Base-by-base conservation (phyloP, 2,888 invertebrate species). In the Diploptera punctata region DNA sequence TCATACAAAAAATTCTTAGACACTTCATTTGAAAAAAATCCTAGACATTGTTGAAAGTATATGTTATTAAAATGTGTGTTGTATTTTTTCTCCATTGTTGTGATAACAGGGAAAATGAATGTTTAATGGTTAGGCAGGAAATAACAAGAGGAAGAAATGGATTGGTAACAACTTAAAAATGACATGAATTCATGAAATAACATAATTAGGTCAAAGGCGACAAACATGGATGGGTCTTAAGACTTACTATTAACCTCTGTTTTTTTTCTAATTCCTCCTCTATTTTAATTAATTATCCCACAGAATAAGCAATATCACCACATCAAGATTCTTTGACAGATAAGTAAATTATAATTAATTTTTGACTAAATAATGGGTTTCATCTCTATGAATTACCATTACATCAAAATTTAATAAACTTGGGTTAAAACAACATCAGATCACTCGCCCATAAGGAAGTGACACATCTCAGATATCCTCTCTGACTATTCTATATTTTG, bases 1-100 rank as follows among this genome's bases (percentile, higher is more conserved):
- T n/a, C 21, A 44, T 33, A 44, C 65, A 33, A 69, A 69, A 68
- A 69, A 49, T 38, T 26, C 24, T 26, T 43, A n/a, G n/a, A 57
- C 18, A 43, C n/a, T 69, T 60, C 29, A 60, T 47, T 29, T 60
- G 19, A 33, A 69, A 49, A 49, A 69, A 69, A 65, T 44, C 18
- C n/a, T 65, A 43, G 24, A 26, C 26, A 47, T 10, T 47, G 44
- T 65, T 65, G 47, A 65, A 24, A 47, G 4, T n/a, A 9, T 13
- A 7, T 47, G 47, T 47, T n/a, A 60, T 47, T 65, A 69, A 69
- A 69, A 43, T 33, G 69, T 60, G 60, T 60, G 38, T 44, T 44
- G 57, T 57, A 69, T 43, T 19, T 69, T 69, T 69, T 43, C 60
- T 69, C 26, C 38, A 69, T 26, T 57, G 69, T 69, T 60, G 43